These are phyloP conservation scores for Altica lythri DNA, from an alignment of 2,888 invertebrate genomes.

Conservation along the genomic window DNA sequence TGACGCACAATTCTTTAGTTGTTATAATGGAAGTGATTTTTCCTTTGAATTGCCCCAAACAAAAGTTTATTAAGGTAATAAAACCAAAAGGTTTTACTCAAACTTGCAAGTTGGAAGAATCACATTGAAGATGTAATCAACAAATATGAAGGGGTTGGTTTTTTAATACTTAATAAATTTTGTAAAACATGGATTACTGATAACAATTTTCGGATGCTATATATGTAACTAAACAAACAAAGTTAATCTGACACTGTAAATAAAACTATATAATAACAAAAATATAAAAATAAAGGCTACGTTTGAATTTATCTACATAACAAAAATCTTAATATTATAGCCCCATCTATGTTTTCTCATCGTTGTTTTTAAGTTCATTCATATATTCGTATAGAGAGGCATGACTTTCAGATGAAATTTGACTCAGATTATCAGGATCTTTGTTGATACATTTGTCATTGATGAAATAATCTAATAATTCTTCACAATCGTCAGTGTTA, in stretches of 20 bases:
- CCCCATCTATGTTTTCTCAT: constrained; percentile 31
- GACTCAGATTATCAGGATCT: constrained; percentile 12
- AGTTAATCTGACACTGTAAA: constrained; percentile 7
- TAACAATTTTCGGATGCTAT: too few species aligned
- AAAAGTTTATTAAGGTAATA: too few species aligned
- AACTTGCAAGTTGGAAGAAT: too few species aligned
- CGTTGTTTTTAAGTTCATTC: constrained; percentile 45
- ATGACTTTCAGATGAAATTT: constrained; percentile 43
- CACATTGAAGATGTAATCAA: too few species aligned
- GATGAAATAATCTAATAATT: constrained; percentile 36
- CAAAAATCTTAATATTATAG: constrained; percentile 23
- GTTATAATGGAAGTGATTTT: too few species aligned
- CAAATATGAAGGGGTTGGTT: too few species aligned
- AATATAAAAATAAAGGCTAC: constrained; percentile 26
- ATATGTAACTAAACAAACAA: constrained; percentile 2
- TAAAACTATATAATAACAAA: constrained; percentile 8
- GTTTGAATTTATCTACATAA: constrained; percentile 31
- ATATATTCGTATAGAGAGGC: constrained; percentile 50
- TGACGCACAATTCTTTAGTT: too few species aligned
- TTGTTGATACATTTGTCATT: constrained; percentile 14
- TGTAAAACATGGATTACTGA: too few species aligned
- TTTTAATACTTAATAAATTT: too few species aligned
- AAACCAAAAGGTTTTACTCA: too few species aligned
- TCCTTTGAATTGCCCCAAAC: too few species aligned
- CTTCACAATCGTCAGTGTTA: constrained; percentile 35